Base-by-base conservation (phyloP, 2,888 invertebrate genomes). In the Anoplius nigerrimus region DNA sequence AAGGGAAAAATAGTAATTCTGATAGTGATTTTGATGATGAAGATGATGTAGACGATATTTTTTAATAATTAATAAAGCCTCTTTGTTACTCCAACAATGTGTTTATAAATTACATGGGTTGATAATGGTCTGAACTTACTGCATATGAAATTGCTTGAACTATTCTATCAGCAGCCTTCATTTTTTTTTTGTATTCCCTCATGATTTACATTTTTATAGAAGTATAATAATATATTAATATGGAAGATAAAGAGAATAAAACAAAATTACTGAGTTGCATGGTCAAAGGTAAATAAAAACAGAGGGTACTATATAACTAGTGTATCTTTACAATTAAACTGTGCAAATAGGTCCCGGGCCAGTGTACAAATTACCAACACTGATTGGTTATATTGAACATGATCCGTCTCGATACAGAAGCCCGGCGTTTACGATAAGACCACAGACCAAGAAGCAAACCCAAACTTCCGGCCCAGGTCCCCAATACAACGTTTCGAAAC, bases 341-440 rank as follows among this genome's bases (percentile, higher is more conserved):
- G 53, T 21, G 6, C 15, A 27, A n/a, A 3, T 21, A 93, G 93
- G 93, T 56, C 94, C 94, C 60, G 94, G 94, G 1, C 93, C 94
- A 27, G 91, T 91, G 60, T 93, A 94, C 87, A 81, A 86, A 86
- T 89, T 94, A 69, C 93, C 93, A 15, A 88, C 92, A 0, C 91
- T 92, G 22, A 90, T 92, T 45, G 94, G 94, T 2, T 92, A 89
- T 86, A 85, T 89, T 13, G 81, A 86, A 18, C 94, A 94, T 88
- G 94, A 94, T 89, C 90, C 91, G 20, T 92, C 92, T 8, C 91
- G 90, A 15, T 89, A 90, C 82, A 90, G 93, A 75, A 90, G 91
- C 86, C 94, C 94, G 4, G 92, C 92, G 85, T 94, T 90, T 86
- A 92, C 92, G 56, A 91, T 94, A 86, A 89, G 90, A 34, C 76